A percentile compares a stretch with the other conserved stretches of the same genome.
Conservation (phyloP, 2,888 invertebrate species). For the Hololepta plana region DNA sequence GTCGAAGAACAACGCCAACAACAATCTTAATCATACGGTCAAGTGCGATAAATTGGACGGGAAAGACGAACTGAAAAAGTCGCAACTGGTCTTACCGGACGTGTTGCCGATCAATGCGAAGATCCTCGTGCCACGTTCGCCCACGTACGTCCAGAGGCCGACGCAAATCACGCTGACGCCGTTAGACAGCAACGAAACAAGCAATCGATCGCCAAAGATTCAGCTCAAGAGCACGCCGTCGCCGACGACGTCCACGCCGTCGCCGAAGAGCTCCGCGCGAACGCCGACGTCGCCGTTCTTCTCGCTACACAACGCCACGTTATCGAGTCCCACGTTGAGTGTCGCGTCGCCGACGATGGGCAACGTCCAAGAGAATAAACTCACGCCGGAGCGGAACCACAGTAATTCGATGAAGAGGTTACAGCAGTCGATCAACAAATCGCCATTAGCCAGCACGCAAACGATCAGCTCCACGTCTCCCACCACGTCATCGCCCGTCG, state of each 20-base stretch:
- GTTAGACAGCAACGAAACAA: constrained; percentile 7
- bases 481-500: constrained; percentile 11
- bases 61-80: constrained; percentile 19
- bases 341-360: too few relatives aligned
- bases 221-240: constrained; percentile 16
- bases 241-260: constrained; percentile 21
- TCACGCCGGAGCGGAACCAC: too few relatives aligned
- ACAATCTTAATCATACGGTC: constrained; percentile 12
- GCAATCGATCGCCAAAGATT: constrained; percentile 13
- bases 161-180: constrained; percentile 17
- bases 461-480: constrained; percentile 1
- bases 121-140: constrained; percentile 20
- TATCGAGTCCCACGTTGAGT: too few relatives aligned
- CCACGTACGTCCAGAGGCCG: constrained; percentile 18
- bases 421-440: too few relatives aligned
- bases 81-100: constrained; percentile 30
- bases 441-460: too few relatives aligned
- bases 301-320: constrained; percentile 18
- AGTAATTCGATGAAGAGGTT: too few relatives aligned
- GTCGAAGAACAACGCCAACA: constrained; percentile 13
- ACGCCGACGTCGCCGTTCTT: constrained; percentile 17
- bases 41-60: constrained; percentile 15
- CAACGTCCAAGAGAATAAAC: too few relatives aligned
- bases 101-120: constrained; percentile 37
- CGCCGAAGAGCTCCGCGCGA: constrained; percentile 18